phyloP scores from a whole-genome alignment of 2,888 invertebrate species.

The Alentia gelatinosa region DNA sequence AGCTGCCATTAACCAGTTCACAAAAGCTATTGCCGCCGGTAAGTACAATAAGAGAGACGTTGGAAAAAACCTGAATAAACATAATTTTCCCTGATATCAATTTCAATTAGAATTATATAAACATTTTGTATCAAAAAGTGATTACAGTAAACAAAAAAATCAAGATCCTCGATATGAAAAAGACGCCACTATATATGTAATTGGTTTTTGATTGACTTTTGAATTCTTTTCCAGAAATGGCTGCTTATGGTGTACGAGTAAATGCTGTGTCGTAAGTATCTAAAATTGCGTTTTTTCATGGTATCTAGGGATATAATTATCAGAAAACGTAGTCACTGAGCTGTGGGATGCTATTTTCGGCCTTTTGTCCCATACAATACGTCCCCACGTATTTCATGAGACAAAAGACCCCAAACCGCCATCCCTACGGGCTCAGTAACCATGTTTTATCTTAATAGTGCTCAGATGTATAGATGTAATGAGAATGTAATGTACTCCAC shows the following conservation, averaged over 20 bases:
- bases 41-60: background rate
- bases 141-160: background rate
- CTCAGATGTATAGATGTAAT: background rate
- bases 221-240: background rate
- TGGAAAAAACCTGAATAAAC: background rate
- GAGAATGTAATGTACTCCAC: background rate
- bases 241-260: background rate
- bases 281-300: background rate
- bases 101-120: background rate
- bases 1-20: conserved; percentile 47
- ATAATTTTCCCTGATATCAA: background rate
- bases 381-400: too few relatives aligned
- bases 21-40: conserved; percentile 5
- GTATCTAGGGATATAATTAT: background rate
- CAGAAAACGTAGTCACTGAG: background rate
- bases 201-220: too few relatives aligned
- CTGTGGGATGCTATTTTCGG: too few relatives aligned
- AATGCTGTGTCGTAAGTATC: conserved; percentile 5
- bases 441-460: background rate
- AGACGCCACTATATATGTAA: too few relatives aligned
- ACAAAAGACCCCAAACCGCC: too few relatives aligned
- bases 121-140: background rate
- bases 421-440: background rate
- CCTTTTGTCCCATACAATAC: too few relatives aligned
- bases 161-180: background rate